Conservation (phyloP, 2,797 vertebrate species). For the Pipistrellus kuhlii region DNA sequence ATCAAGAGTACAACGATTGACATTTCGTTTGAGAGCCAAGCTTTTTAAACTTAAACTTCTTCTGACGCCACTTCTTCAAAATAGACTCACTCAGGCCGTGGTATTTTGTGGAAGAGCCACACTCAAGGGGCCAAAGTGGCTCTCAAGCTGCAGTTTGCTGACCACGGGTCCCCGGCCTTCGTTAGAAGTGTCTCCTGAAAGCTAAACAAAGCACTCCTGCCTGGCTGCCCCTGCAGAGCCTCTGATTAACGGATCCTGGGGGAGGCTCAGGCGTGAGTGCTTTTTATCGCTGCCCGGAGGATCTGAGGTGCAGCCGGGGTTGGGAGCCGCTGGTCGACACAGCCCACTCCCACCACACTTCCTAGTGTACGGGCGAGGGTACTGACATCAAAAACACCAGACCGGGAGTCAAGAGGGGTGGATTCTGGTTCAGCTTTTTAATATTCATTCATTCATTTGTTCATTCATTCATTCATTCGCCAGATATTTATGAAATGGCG, state of each 20-base stretch:
- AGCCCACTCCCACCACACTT: background rate
- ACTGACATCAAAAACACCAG: background rate
- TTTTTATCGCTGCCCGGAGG: background rate
- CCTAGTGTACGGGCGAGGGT: background rate
- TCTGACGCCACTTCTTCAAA: no score
- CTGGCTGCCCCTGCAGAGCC: background rate
- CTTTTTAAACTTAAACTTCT: no score
- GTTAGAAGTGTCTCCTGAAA: background rate
- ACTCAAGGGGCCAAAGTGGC: no score
- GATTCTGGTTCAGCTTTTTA: background rate
- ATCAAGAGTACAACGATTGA: no score
- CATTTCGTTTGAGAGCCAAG: no score
- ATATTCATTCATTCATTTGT: background rate
- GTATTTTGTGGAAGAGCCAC: no score
- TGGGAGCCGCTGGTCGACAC: background rate
- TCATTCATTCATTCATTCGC: background rate
- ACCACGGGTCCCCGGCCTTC: fast-evolving
- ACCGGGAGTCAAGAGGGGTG: background rate
- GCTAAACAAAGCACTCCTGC: background rate
- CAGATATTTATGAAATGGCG: background rate
- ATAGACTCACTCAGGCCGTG: no score
- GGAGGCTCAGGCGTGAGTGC: background rate
- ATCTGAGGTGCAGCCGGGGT: fast-evolving
- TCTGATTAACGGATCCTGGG: background rate
- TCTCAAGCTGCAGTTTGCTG: no score